Evolutionary conservation across 2,797 vertebrate genomes (phyloP).

Genomic region (Malurus leucopterus): DNA sequence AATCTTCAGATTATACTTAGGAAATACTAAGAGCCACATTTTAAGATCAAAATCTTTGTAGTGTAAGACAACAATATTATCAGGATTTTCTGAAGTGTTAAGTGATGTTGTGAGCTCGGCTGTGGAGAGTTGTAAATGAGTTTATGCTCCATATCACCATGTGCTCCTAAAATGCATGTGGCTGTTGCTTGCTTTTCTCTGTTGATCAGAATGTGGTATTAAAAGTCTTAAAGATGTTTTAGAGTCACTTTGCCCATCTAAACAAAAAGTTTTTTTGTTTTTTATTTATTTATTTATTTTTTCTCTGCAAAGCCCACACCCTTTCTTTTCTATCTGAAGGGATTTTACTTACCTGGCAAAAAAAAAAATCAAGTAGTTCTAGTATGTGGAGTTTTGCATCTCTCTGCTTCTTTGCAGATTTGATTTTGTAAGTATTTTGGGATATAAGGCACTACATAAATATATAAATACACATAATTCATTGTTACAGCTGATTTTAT

Average conservation of each 20-base stretch:
- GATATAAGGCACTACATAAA: not conserved
- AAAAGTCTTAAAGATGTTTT: not conserved
- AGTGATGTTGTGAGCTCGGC: not conserved
- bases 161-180: not conserved
- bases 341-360: not conserved
- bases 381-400: not conserved
- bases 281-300: not conserved
- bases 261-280: not conserved
- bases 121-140: not conserved
- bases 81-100: not conserved
- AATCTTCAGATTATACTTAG: not conserved
- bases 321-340: not conserved
- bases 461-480: not conserved
- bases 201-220: not conserved
- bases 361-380: not conserved
- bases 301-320: not conserved
- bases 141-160: not conserved
- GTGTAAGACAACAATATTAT: not conserved
- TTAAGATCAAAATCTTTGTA: not conserved
- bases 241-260: not conserved
- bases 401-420: not conserved
- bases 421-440: not conserved
- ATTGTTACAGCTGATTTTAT: not conserved
- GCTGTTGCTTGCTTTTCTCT: not conserved
- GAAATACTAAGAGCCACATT: not conserved